Percentiles rank a stretch among this genome's conserved stretches.
Conservation (phyloP, 1,140 invertebrate species). For the Drosophila baimaii region DNA sequence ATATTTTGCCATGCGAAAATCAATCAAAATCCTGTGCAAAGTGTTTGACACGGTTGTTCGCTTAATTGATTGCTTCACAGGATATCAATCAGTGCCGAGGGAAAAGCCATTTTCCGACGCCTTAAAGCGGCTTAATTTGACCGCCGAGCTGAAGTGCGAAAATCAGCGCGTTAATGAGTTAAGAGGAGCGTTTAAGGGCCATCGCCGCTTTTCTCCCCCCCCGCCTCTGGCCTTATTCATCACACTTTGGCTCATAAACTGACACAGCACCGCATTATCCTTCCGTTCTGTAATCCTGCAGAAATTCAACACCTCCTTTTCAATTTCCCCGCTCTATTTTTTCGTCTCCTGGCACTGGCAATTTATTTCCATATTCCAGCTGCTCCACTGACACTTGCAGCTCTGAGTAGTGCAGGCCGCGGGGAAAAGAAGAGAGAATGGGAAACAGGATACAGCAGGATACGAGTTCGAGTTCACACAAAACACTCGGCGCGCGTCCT, state of each 20-base stretch:
- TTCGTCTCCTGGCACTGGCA: conserved; percentile 33
- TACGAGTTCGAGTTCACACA: conserved; percentile 22
- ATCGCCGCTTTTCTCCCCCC: neutral
- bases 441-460: conserved; percentile 12
- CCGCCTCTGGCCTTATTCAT: conserved; percentile 1
- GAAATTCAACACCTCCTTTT: conserved; percentile 44
- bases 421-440: neutral
- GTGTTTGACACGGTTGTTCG: conserved; percentile 52
- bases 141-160: conserved; percentile 24
- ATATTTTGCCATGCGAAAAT: conserved; percentile 44
- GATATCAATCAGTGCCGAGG: conserved; percentile 41
- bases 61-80: conserved; percentile 69
- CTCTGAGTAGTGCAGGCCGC: conserved; percentile 32
- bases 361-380: conserved; percentile 74
- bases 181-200: conserved; percentile 16
- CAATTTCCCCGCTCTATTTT: conserved; percentile 23
- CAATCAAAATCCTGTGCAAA: conserved; percentile 70
- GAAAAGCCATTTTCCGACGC: conserved; percentile 5
- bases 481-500: conserved; percentile 13
- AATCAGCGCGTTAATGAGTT: conserved; percentile 41
- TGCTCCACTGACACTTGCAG: conserved; percentile 56
- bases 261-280: conserved; percentile 21
- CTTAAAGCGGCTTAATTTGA: conserved; percentile 26
- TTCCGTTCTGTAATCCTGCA: conserved; percentile 11
- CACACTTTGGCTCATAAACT: neutral